These are phyloP conservation scores for Athripsodes cinereus DNA, from an alignment of 2,888 invertebrate genomes.

Conservation along the genomic window DNA sequence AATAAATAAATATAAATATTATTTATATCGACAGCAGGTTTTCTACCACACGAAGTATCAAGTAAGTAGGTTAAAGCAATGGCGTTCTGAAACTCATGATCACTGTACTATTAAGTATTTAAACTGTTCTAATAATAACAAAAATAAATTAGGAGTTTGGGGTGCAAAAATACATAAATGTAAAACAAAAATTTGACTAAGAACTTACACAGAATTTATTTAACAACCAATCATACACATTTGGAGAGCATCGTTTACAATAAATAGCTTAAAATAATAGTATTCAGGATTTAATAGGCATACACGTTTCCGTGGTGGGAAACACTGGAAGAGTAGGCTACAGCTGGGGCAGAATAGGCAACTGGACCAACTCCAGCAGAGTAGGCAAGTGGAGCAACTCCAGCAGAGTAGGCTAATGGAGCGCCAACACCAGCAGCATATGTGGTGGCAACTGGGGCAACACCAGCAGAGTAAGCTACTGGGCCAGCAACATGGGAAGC, in stretches of 20 bases:
- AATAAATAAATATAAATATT: too few species aligned
- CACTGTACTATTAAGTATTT: too few species aligned
- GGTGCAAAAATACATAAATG: too few species aligned
- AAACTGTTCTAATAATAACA: too few species aligned
- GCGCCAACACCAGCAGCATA: conserved; percentile 28
- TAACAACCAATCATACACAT: not conserved
- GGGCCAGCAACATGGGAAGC: too few species aligned
- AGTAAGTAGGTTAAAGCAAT: too few species aligned
- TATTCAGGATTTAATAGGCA: not conserved
- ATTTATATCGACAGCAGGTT: too few species aligned
- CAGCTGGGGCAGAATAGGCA: conserved; percentile 9
- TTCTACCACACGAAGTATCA: too few species aligned
- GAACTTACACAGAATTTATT: not conserved
- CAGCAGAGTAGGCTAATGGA: conserved; percentile 20
- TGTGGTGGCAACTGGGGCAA: conserved; percentile 19
- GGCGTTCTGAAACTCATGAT: too few species aligned
- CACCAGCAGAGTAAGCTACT: conserved; percentile 19
- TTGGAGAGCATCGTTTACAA: not conserved
- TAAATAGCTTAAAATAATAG: not conserved
- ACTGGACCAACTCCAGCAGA: conserved; percentile 10
- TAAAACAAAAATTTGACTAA: too few species aligned
- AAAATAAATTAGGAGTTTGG: too few species aligned
- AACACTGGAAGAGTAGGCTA: not conserved
- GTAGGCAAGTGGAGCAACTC: conserved; percentile 9
- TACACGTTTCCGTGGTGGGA: not conserved